Base-by-base conservation (phyloP, 2,113 vertebrate species). In the Aspiorhynchus laticeps region DNA sequence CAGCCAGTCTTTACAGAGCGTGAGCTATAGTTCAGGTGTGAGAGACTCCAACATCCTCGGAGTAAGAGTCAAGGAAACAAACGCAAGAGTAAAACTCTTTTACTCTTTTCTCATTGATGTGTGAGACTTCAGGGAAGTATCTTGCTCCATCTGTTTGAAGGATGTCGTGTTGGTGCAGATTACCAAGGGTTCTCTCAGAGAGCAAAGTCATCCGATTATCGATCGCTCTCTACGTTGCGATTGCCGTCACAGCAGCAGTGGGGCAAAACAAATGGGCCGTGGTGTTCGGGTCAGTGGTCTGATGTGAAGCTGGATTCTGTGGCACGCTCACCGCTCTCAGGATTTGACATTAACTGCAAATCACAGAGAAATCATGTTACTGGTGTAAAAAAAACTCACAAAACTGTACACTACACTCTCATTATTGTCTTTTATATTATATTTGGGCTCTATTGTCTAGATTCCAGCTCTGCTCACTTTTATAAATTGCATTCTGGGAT, bases 331-430 rank as follows among this genome's bases (percentile, higher is more conserved):
- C 89, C 91, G 1, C 15, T 33, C 28, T 95, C 93, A 95, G 93
- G 93, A 93, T 93, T 93, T 95, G 90, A 95, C 93, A 92, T 95
- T 94, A 84, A 95, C 94, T 95, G 92, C 89, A 94, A 94, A 91
- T 92, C 80, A 86, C 15, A 86, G 7, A 75, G 5, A 46, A 82
- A 71, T 92, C 87, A 71, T 51, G 71, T 46, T 73, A 63, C 5
- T 31, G 24, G 33, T 73, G 1, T 48, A 28, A n/a, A 51, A 38
- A 71, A 84, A 73, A 21, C 48, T 56, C 84, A 81, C 76, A 21
- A 63, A 28, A 38, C 14, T 36, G 15, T 7, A 85, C 41, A 81
- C 26, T 15, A 6, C 24, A 48, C 59, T 73, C 17, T 80, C 11
- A 46, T 67, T 17, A 17, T 17, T 67, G 2, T 31, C 11, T 28